Conservation (phyloP, 2,888 invertebrate genomes). For the Bedellia somnulentella region DNA sequence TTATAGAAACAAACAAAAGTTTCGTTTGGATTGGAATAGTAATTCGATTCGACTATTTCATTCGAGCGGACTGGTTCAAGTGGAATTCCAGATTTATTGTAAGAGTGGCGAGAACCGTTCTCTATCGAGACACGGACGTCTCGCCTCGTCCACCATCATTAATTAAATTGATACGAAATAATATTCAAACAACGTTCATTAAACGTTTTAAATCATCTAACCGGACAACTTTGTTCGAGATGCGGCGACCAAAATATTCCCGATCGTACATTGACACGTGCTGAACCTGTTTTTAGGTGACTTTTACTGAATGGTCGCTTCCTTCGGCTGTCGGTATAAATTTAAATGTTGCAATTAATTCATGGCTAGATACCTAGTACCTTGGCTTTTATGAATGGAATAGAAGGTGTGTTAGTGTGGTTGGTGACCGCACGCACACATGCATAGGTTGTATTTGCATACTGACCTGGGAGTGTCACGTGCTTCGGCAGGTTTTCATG, state of each 20-base stretch:
- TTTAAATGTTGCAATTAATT: slow-evolving; percentile 62
- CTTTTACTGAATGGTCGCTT: slow-evolving; percentile 55
- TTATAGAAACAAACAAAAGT: no score
- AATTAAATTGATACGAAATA: slow-evolving; percentile 31
- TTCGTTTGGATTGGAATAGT: no score
- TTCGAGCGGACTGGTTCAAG: background rate
- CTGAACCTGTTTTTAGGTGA: slow-evolving; percentile 52
- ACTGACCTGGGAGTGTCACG: slow-evolving; percentile 45
- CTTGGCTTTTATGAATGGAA: slow-evolving; percentile 56
- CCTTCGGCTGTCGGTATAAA: slow-evolving; percentile 58
- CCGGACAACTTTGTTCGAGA: slow-evolving; percentile 20
- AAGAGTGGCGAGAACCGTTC: slow-evolving; percentile 3
- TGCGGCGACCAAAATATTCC: slow-evolving; percentile 46
- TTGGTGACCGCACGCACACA: slow-evolving; percentile 23
- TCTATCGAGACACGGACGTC: slow-evolving; percentile 12
- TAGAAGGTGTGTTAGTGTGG: slow-evolving; percentile 29
- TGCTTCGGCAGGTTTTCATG: no score
- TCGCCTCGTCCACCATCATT: slow-evolving; percentile 24
- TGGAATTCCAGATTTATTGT: slow-evolving; percentile 1
- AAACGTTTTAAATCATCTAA: slow-evolving; percentile 48
- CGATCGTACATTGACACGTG: slow-evolving; percentile 60
- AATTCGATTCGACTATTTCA: no score
- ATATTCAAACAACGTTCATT: slow-evolving; percentile 37
- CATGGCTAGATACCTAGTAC: slow-evolving; percentile 54
- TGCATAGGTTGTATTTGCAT: slow-evolving; percentile 34